A percentile compares a stretch with the other conserved stretches of the same genome.
phyloP scores from a whole-genome alignment of 2,888 invertebrate genomes.

The Rhingia rostrata region DNA sequence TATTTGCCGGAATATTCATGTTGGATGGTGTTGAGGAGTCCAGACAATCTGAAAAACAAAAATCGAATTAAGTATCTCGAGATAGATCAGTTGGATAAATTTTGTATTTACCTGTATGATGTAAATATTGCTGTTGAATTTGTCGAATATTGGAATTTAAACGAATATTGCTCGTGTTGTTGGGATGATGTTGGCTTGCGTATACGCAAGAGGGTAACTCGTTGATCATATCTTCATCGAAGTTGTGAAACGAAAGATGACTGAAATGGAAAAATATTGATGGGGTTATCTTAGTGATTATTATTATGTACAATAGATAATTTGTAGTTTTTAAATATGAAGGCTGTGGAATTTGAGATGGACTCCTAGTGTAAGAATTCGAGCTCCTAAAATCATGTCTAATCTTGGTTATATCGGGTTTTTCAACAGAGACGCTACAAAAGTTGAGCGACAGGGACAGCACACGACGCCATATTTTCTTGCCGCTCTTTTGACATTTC shows the following conservation, averaged over 20 bases:
- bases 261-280: conserved; percentile 73
- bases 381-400: too few species aligned
- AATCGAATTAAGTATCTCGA: conserved; percentile 1
- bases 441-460: too few species aligned
- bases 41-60: conserved; percentile 61
- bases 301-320: too few species aligned
- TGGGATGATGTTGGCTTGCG: conserved; percentile 85
- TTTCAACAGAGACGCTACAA: too few species aligned
- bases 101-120: conserved; percentile 79
- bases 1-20: conserved; percentile 76
- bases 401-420: too few species aligned
- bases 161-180: conserved; percentile 76
- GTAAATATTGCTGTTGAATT: conserved; percentile 83
- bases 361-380: too few species aligned
- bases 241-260: conserved; percentile 82
- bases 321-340: too few species aligned
- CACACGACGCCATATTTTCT: too few species aligned
- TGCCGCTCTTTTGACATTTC: too few species aligned
- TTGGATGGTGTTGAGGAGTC: conserved; percentile 78
- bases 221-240: conserved; percentile 85
- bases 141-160: conserved; percentile 81
- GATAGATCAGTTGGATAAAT: background rate
- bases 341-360: too few species aligned
- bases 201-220: conserved; percentile 93
- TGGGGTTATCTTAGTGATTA: too few species aligned